phyloP scores from a whole-genome alignment of 2,797 vertebrate species.

The Cygnus olor region DNA sequence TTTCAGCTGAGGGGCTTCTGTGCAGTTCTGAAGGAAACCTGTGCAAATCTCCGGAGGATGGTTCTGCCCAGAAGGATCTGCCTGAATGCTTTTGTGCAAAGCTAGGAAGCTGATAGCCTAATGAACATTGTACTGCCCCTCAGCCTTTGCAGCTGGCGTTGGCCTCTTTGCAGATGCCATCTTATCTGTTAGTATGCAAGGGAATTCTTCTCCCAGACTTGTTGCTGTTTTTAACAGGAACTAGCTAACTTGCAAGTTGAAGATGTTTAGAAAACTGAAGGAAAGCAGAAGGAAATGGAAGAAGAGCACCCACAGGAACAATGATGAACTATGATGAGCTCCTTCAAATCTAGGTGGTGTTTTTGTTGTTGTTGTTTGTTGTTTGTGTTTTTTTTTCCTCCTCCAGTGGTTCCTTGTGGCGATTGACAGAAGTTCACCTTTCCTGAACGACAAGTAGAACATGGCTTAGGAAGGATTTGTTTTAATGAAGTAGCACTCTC shows the following conservation, averaged over 20 bases:
- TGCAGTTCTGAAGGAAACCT: background rate
- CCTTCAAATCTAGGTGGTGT: background rate
- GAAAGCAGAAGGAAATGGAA: background rate
- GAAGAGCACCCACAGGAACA: background rate
- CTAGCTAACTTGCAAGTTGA: background rate
- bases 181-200: background rate
- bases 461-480: background rate
- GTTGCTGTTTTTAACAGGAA: background rate
- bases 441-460: background rate
- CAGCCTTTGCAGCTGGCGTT: background rate
- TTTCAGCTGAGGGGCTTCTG: background rate
- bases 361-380: too few species aligned
- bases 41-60: background rate
- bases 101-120: background rate
- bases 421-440: background rate
- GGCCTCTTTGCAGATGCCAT: background rate
- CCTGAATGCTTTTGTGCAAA: background rate
- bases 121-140: background rate
- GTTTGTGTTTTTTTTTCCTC: background rate
- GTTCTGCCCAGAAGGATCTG: background rate
- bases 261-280: background rate
- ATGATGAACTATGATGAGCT: background rate
- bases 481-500: background rate
- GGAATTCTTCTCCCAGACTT: background rate
- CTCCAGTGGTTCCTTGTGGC: background rate